These are phyloP conservation scores for Mormyrus iriodes DNA, from an alignment of 2,113 vertebrate species.

Conservation along the genomic window DNA sequence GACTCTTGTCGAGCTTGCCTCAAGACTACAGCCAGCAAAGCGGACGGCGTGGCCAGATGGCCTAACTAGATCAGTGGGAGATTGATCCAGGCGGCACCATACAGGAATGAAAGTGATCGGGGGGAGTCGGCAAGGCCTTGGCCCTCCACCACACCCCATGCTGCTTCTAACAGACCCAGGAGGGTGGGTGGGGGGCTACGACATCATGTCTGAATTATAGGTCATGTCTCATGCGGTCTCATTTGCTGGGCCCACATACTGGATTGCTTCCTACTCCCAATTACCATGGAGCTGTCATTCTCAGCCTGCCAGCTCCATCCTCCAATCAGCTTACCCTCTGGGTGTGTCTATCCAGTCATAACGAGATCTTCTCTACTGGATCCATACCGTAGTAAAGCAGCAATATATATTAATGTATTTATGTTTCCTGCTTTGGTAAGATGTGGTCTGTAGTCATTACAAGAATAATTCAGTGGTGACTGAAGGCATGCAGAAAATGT, in stretches of 20 bases:
- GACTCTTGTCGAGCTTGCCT: neutral
- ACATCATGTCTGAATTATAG: slow-evolving; percentile 2
- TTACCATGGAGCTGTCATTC: neutral
- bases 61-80: neutral
- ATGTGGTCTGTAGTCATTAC: neutral
- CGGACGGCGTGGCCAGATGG: neutral
- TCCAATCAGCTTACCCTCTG: neutral
- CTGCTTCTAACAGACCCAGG: neutral
- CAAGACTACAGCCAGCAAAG: neutral
- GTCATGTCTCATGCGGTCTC: neutral
- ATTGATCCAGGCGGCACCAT: neutral
- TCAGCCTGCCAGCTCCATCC: neutral
- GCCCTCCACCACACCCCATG: neutral
- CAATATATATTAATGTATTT: neutral
- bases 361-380: neutral
- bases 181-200: neutral
- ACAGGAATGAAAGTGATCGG: neutral
- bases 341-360: neutral
- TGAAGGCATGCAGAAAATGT: neutral
- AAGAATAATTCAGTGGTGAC: neutral
- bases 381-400: neutral
- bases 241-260: neutral
- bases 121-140: neutral
- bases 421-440: neutral
- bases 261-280: neutral